Base-by-base conservation (phyloP, 35 echinoderm and acorn worm species). In the Ptychodera flava region DNA sequence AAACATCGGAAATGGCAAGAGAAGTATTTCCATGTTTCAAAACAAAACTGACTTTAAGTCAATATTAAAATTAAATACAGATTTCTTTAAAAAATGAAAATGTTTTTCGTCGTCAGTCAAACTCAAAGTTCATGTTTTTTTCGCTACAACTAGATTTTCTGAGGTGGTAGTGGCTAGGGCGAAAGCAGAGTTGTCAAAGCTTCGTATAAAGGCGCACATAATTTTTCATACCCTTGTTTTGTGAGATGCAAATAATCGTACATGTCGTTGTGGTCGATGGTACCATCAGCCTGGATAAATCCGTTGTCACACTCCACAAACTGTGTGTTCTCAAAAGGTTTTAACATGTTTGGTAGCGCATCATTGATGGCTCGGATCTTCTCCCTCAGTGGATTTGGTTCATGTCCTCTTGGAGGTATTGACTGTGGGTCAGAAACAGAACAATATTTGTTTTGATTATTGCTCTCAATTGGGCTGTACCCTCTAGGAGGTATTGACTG, bases 201-300 rank as follows among this genome's bases (percentile, higher is more conserved):
- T 0, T 87, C 90, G 16, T 82, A 79, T 31, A 94, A 82, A 15
- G 95, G 92, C 79, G 93, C 80, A 38, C 87, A 91, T 15, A 91
- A 81, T 52, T 97, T 97, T 28, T 79, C 36, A 75, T 97, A 97
- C 1, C 95, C 95, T 78, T 92, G 28, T 1, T 77, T 76, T 30
- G 95, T 97, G 30, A 97, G 90, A 80, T 97, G 95, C 29, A 97
- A 84, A 35, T 87, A 97, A 76, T 97, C 95, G 45, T 82, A 92
- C 84, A 97, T 85, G 77, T 97, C 95, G n/a, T 37, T 37, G 37
- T 86, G 87, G 35, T 91, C 85, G 79, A 97, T 94, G 29, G 87
- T 85, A 22, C 95, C 95, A 36, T 97, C 92, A 6, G 90, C 33
- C 33, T 90, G 87, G 64, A 94, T 64, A 64, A 94, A 88, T 34